Evolutionary conservation across 2,888 invertebrate species (phyloP).

Genomic region (Chouioia cunea): DNA sequence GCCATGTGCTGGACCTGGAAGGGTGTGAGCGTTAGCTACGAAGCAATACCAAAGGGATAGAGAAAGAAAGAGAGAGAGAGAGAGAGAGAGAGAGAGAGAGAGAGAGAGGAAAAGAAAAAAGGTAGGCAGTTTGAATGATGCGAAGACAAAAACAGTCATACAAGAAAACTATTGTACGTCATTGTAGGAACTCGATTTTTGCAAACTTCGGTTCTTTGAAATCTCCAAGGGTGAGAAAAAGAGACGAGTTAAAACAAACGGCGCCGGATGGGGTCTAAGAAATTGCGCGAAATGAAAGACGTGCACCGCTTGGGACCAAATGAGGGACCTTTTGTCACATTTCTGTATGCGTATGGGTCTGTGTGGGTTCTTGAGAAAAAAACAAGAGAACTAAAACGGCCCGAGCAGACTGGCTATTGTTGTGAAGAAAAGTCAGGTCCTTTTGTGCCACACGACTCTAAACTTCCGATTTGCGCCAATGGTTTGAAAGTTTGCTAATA

Average conservation of each 20-base stretch:
- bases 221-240: constrained; percentile 39
- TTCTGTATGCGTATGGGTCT: constrained; percentile 28
- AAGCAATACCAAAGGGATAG: constrained; percentile 55
- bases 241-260: constrained; percentile 36
- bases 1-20: constrained; percentile 58
- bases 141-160: constrained; percentile 45
- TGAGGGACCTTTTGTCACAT: constrained; percentile 34
- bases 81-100: constrained; percentile 38
- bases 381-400: constrained; percentile 9
- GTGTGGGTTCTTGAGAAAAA: constrained; percentile 22
- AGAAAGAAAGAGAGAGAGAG: constrained; percentile 36
- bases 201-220: constrained; percentile 48
- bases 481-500: constrained; percentile 46
- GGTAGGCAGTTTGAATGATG: constrained; percentile 47
- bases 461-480: constrained; percentile 46
- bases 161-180: constrained; percentile 46
- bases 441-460: constrained; percentile 48
- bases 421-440: constrained; percentile 48
- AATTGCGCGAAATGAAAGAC: constrained; percentile 44
- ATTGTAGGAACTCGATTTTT: constrained; percentile 44
- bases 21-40: constrained; percentile 67
- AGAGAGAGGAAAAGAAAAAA: constrained; percentile 32
- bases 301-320: constrained; percentile 40
- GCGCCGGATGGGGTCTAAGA: constrained; percentile 41
- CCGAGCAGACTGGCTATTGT: constrained; percentile 47